phyloP scores from a whole-genome alignment of 2,797 vertebrate species.

The Harpagifer antarcticus region DNA sequence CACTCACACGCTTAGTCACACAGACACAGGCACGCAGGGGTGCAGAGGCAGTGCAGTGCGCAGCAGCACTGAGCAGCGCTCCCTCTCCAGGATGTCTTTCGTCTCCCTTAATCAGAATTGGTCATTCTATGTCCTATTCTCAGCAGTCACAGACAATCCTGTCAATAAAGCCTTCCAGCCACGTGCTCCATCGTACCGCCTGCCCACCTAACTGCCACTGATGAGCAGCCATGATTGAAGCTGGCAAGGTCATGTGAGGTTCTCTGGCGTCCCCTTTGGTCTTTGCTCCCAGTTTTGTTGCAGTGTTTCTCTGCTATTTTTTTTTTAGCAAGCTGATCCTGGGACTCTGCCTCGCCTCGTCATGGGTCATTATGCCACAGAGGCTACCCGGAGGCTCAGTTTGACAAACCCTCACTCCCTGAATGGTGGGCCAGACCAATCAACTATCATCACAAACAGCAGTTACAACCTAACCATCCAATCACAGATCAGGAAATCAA shows the following conservation, averaged over 20 bases:
- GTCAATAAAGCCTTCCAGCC: slow-evolving; percentile 62
- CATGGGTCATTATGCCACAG: slow-evolving; percentile 75
- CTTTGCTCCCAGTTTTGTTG: slow-evolving; percentile 52
- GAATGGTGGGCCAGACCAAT: slow-evolving; percentile 76
- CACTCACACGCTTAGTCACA: slow-evolving; percentile 57
- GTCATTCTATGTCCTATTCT: slow-evolving; percentile 63
- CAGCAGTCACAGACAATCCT: slow-evolving; percentile 61
- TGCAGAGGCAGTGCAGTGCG: slow-evolving; percentile 81
- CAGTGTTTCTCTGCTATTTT: slow-evolving; percentile 43
- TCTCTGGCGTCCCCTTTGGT: slow-evolving; percentile 51
- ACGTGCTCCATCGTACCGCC: slow-evolving; percentile 38
- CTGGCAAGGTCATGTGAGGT: slow-evolving; percentile 84
- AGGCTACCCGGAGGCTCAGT: slow-evolving; percentile 67
- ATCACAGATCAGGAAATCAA: slow-evolving; percentile 81
- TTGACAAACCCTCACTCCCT: slow-evolving; percentile 66
- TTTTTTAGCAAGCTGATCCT: slow-evolving; percentile 60
- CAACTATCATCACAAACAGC: slow-evolving; percentile 74
- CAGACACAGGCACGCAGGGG: slow-evolving; percentile 66
- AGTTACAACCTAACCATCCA: slow-evolving; percentile 77
- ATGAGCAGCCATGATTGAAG: slow-evolving; percentile 72
- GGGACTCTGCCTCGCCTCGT: slow-evolving; percentile 62
- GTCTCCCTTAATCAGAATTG: slow-evolving; percentile 66
- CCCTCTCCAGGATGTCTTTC: slow-evolving; percentile 72
- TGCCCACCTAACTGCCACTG: slow-evolving; percentile 61
- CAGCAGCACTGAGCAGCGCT: slow-evolving; percentile 68